Base-by-base conservation (phyloP, 2,797 vertebrate species). In the Tapirus indicus region DNA sequence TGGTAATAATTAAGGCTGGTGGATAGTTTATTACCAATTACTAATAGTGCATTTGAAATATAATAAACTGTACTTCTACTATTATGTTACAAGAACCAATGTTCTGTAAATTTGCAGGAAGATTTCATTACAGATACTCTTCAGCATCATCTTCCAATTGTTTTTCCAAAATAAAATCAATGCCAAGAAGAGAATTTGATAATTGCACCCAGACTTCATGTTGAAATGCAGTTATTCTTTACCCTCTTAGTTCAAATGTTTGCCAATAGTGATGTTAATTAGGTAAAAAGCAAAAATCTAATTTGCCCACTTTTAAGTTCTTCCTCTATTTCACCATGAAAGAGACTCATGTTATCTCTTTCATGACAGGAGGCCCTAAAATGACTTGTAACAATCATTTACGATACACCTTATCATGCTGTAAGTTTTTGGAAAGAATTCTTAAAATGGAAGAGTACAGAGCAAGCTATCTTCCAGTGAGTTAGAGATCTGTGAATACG, bases 161-260 rank as follows among this genome's bases (percentile, higher is more conserved):
- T 56, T 97, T 87, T 84, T 49, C 79, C 64, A 97, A 98, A 25
- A 80, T 60, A 91, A 98, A 97, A 98, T 94, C 86, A 94, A 94
- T 90, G 38, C 5, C 23, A 91, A 96, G 13, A 47, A 7, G 47
- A 84, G 74, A 0, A 16, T 16, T 82, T 52, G 20, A 91, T 95
- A 85, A 95, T 94, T 96, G 18, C 68, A 72, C 1, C 69, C 60
- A 85, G 91, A 49, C 91, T 89, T 72, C 90, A 64, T 41, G 13
- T 64, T 94, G 3, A 94, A 94, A 92, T 94, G 35, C 38, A 66
- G 20, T 29, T 4, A 27, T 72, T 96, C 78, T 94, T 94, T 96
- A 71, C 60, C 56, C 60, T 93, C 60, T 13, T 93, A 21, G 25
- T 38, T 82, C 71, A 93, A 38, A 68, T 93, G n/a, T 74, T 64